Conservation (phyloP, 1,140 invertebrate species). For the Papilio machaon region DNA sequence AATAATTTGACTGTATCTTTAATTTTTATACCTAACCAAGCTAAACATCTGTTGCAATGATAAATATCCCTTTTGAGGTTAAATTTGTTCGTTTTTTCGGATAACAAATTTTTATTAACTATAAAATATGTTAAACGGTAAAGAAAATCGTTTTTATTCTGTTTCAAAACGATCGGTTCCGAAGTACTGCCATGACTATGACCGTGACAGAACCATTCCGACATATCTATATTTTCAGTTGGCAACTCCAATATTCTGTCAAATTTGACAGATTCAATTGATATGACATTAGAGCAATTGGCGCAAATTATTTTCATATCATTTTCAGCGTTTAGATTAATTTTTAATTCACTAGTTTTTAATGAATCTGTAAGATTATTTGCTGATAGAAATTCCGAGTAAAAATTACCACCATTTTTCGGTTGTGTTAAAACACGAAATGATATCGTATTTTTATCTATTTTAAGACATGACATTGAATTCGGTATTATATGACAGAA, state of each 20-base stretch:
- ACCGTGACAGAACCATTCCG: slow-evolving; percentile 83
- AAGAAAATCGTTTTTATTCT: slow-evolving; percentile 78
- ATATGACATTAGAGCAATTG: slow-evolving; percentile 80
- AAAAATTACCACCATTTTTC: slow-evolving; percentile 79
- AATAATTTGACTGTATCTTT: slow-evolving; percentile 74
- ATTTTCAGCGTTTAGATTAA: slow-evolving; percentile 68
- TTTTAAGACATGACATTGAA: slow-evolving; percentile 78
- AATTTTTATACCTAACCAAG: slow-evolving; percentile 80
- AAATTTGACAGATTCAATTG: slow-evolving; percentile 68
- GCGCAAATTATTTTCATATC: slow-evolving; percentile 74
- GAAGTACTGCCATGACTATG: slow-evolving; percentile 54
- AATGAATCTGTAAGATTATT: slow-evolving; percentile 51
- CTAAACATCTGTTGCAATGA: slow-evolving; percentile 81
- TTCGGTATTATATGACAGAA: slow-evolving; percentile 78
- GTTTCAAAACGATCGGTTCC: slow-evolving; percentile 61
- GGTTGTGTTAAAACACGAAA: slow-evolving; percentile 79
- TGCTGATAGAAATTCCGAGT: slow-evolving; percentile 76
- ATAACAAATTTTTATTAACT: slow-evolving; percentile 69
- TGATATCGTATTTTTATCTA: slow-evolving; percentile 74
- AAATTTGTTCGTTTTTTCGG: slow-evolving; percentile 71
- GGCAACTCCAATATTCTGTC: slow-evolving; percentile 82
- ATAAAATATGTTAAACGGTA: slow-evolving; percentile 80
- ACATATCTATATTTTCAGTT: slow-evolving; percentile 80
- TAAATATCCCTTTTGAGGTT: slow-evolving; percentile 73
- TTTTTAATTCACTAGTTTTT: slow-evolving; percentile 58